phyloP scores from a whole-genome alignment of 2,113 vertebrate species.

The Microcebus murinus region DNA sequence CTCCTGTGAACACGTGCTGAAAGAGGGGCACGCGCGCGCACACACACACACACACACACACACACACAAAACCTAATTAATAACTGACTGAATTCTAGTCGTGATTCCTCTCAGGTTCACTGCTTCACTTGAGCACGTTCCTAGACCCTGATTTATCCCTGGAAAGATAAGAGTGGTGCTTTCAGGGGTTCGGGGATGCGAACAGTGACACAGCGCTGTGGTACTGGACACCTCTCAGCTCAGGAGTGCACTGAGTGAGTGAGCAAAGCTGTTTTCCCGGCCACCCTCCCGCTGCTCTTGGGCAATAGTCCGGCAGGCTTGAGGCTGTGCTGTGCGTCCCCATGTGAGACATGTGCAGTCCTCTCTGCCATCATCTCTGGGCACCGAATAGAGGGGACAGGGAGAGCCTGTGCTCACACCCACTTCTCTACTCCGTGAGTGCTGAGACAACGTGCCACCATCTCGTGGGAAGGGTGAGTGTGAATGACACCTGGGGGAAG shows the following conservation, averaged over 20 bases:
- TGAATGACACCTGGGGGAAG: accelerated
- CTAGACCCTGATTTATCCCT: background rate
- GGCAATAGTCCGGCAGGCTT: background rate
- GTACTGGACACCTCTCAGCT: accelerated
- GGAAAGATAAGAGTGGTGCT: background rate
- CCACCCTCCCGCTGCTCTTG: background rate
- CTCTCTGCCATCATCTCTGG: accelerated
- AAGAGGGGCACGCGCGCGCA: background rate
- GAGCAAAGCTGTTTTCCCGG: accelerated
- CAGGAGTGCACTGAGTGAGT: background rate
- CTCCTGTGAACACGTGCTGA: no score
- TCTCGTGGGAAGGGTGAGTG: accelerated
- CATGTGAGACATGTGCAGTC: accelerated
- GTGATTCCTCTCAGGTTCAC: accelerated
- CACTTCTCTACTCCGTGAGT: accelerated
- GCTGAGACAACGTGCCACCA: accelerated
- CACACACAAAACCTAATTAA: no score
- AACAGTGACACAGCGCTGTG: accelerated
- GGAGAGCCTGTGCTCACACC: accelerated
- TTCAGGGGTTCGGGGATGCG: background rate
- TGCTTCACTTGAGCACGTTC: no score
- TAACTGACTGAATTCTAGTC: no score
- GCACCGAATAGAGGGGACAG: accelerated
- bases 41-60: no score
- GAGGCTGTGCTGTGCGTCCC: accelerated